Percentiles rank a stretch among this genome's conserved stretches.
Conservation (phyloP, 2,888 invertebrate species). For the Pachycephus smyrnensis region DNA sequence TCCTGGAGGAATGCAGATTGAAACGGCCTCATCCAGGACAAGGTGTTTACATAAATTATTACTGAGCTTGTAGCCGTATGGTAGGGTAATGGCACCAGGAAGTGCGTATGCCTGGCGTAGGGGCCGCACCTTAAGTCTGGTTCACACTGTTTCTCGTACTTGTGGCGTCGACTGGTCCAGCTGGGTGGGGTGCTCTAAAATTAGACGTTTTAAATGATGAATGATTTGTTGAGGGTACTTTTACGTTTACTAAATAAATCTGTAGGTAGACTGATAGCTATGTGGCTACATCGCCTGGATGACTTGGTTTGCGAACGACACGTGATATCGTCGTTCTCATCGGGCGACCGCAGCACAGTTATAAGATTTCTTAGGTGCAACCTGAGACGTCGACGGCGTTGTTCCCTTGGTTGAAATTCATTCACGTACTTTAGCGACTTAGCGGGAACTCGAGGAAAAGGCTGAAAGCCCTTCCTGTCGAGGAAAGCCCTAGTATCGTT, state of each 20-base stretch:
- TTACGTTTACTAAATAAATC: background rate
- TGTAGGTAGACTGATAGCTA: background rate
- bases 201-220: background rate
- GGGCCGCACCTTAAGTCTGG: background rate
- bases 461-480: background rate
- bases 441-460: background rate
- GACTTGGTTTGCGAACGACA: constrained; percentile 26
- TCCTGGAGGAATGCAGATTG: background rate
- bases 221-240: background rate
- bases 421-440: background rate
- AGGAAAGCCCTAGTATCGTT: background rate
- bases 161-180: background rate
- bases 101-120: background rate
- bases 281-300: constrained; percentile 18
- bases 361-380: constrained; percentile 32
- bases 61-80: background rate
- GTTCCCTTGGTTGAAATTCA: background rate
- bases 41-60: background rate
- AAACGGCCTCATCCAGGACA: background rate
- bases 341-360: constrained; percentile 33
- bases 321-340: constrained; percentile 30
- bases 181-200: background rate
- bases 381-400: background rate
- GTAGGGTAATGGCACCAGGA: background rate
- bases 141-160: background rate